Evolutionary conservation across 2,888 invertebrate genomes (phyloP), one percentile per base, ranked within the genome.

Genomic region (Cosmopolites sordidus): DNA sequence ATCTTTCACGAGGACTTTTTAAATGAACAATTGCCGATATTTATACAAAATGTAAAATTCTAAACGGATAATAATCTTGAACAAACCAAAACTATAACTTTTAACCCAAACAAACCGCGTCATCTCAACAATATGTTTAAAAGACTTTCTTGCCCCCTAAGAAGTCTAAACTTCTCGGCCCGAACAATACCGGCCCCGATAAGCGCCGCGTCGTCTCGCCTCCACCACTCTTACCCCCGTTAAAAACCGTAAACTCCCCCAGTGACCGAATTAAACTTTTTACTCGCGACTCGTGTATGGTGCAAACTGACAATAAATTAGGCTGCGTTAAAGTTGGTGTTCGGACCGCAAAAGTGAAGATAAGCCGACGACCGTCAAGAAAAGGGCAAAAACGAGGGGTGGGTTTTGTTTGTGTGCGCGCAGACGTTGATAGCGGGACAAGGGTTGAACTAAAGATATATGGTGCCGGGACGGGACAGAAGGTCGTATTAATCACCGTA

Each of bases 401-500:
- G 50, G 50, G 50, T 51, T 57, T 57, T 54, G 22, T 22, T 22
- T 57, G 57, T 57, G 54, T 57, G 57, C 47, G 57, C 57, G 52
- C 51, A 51, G 56, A 51, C 56, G 59, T 12, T 51, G 55, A 58
- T 58, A 58, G 58, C 48, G 54, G 54, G 52, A 58, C 52, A 55
- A 56, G 60, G 54, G 54, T 56, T 56, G 58, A 58, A 57, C 45
- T 46, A 49, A 54, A 62, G 62, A 62, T 62, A 62, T 62, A 62
- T 62, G 60, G 55, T 58, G 59, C 51, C 51, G 51, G 60, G 59
- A 54, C 62, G 56, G 55, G 60, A 61, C 61, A 62, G 60, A 60
- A 58, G 59, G 56, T 56, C 55, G 50, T 59, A 62, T 62, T 62
- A 62, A 62, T 62, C 61, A 62, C 62, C 16, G 40, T 40, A 5